Evolutionary conservation across 2,888 invertebrate genomes (phyloP).

Genomic region (Diarsia mendica): DNA sequence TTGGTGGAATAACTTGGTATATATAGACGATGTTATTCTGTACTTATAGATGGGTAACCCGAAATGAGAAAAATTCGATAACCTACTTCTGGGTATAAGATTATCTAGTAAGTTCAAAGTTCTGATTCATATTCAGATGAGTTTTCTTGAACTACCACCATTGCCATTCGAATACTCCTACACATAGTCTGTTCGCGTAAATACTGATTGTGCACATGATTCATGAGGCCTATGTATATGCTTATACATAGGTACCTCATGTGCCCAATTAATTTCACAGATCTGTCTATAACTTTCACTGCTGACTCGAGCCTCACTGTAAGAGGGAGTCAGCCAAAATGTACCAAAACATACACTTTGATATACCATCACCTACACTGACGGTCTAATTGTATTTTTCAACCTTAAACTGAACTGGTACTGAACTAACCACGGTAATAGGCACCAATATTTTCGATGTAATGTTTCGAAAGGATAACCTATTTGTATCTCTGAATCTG

Average conservation of each 20-base stretch:
- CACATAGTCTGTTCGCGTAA: too few relatives aligned
- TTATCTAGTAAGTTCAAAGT: not conserved
- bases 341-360: not conserved
- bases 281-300: not conserved
- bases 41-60: not conserved
- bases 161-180: too few relatives aligned
- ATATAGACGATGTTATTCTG: constrained; percentile 15
- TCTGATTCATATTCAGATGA: not conserved
- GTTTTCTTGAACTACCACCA: not conserved
- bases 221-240: too few relatives aligned
- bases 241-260: not conserved
- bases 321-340: not conserved
- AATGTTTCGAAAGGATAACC: too few relatives aligned
- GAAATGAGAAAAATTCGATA: not conserved
- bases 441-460: too few relatives aligned
- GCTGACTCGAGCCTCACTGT: not conserved
- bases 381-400: too few relatives aligned
- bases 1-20: constrained; percentile 28
- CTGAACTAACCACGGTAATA: too few relatives aligned
- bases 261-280: not conserved
- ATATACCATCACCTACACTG: too few relatives aligned
- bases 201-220: not conserved
- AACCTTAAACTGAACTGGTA: too few relatives aligned
- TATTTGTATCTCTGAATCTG: too few relatives aligned
- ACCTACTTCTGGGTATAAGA: not conserved